Conservation (phyloP, 2,113 vertebrate species). For the Pimephales promelas region DNA sequence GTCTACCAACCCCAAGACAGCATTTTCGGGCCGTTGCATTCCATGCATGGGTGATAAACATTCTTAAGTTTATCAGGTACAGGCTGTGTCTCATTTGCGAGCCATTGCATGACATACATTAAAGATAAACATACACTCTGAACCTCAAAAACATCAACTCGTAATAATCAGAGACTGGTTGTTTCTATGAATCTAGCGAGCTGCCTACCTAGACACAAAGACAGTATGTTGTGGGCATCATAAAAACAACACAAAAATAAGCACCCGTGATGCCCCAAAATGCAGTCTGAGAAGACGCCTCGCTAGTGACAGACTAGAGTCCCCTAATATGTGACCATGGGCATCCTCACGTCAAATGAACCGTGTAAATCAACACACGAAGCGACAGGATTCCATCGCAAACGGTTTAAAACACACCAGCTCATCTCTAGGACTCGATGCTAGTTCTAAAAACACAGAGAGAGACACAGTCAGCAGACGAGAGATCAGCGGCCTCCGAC, state of each 20-base stretch:
- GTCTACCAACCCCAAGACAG: too few relatives aligned
- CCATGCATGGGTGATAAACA: conserved; percentile 10
- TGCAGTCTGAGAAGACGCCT: conserved; percentile 18
- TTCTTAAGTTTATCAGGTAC: conserved; percentile 11
- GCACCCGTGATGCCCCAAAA: not conserved
- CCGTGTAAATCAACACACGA: not conserved
- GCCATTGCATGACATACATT: not conserved
- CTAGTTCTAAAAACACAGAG: conserved; percentile 16
- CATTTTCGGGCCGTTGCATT: not conserved
- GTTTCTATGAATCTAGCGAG: not conserved
- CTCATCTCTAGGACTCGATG: not conserved
- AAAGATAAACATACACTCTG: not conserved
- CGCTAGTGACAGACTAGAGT: not conserved
- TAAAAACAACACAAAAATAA: not conserved
- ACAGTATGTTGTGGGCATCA: not conserved
- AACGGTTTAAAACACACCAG: not conserved
- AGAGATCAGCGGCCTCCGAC: conserved; percentile 45
- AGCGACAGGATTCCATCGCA: not conserved
- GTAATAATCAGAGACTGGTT: not conserved
- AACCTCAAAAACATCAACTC: conserved; percentile 4
- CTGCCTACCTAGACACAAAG: conserved; percentile 5
- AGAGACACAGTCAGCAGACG: conserved; percentile 22
- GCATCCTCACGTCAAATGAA: conserved; percentile 24
- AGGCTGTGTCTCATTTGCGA: not conserved
- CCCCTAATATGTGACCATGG: not conserved